Percentiles rank a stretch among this genome's conserved stretches.
Conservation (phyloP, 1,140 invertebrate genomes). For the Drosophila kanapiae region DNA sequence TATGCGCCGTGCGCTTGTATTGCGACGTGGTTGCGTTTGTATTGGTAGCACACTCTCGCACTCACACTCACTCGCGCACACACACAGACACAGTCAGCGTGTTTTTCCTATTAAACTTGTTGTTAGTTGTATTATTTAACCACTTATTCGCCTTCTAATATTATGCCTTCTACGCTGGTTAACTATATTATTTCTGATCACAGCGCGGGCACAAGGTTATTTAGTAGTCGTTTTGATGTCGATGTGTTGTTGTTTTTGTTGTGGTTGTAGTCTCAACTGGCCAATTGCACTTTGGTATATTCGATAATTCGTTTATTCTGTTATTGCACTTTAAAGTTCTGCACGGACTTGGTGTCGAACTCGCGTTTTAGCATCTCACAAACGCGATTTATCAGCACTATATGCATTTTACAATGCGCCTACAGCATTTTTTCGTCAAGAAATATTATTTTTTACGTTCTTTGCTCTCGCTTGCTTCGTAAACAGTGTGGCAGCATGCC, state of each 20-base stretch:
- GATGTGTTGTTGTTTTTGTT: constrained; percentile 60
- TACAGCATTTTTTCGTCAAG: constrained; percentile 70
- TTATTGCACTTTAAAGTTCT: constrained; percentile 76
- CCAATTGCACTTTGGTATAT: constrained; percentile 55
- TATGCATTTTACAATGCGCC: constrained; percentile 72
- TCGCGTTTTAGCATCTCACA: constrained; percentile 62
- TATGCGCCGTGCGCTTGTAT: constrained; percentile 35
- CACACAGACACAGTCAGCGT: constrained; percentile 21
- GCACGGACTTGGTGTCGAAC: constrained; percentile 65
- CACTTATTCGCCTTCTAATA: constrained; percentile 36
- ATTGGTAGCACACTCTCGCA: constrained; percentile 53
- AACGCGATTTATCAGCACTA: constrained; percentile 60
- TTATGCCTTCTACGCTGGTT: constrained; percentile 3
- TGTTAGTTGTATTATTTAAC: constrained; percentile 43
- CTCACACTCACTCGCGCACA: constrained; percentile 43
- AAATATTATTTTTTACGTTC: constrained; percentile 57
- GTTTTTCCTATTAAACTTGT: constrained; percentile 35
- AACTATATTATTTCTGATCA: constrained; percentile 51
- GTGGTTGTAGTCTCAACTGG: constrained; percentile 37
- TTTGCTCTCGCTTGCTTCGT: constrained; percentile 48
- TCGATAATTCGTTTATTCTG: constrained; percentile 24
- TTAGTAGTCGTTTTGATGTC: constrained; percentile 31
- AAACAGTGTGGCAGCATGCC: constrained; percentile 35
- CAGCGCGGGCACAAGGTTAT: constrained; percentile 73
- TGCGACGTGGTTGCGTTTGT: constrained; percentile 30